These are phyloP conservation scores for Myripristis jacobus DNA, from an alignment of 2,797 vertebrate species.

Conservation along the genomic window DNA sequence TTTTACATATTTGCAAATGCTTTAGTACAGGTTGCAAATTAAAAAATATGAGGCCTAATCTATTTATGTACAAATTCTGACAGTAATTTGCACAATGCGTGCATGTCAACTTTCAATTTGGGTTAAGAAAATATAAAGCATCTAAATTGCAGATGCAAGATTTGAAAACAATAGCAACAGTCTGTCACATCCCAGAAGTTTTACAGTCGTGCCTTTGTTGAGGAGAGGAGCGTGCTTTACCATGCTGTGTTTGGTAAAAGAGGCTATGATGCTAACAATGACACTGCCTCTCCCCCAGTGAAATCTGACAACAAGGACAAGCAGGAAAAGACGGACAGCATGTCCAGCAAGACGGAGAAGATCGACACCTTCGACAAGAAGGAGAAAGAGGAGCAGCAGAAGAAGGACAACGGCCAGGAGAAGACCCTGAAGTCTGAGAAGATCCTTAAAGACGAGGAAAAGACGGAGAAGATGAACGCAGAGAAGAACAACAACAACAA, in stretches of 20 bases:
- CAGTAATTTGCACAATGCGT: too few species aligned
- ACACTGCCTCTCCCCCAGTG: slow-evolving; percentile 63
- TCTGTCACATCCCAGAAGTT: neutral
- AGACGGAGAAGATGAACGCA: slow-evolving; percentile 68
- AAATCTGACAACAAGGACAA: slow-evolving; percentile 83
- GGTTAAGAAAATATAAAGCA: neutral
- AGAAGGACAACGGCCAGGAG: slow-evolving; percentile 67
- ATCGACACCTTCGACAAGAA: slow-evolving; percentile 70
- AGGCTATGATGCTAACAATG: neutral
- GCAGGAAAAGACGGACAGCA: slow-evolving; percentile 75
- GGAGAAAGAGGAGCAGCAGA: slow-evolving; percentile 63
- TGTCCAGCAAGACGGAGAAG: slow-evolving; percentile 72
- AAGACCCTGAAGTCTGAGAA: slow-evolving; percentile 78
- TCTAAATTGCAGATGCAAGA: neutral
- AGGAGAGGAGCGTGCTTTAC: neutral
- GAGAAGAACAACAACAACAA: slow-evolving; percentile 79
- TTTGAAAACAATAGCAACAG: neutral
- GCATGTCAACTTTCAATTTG: neutral
- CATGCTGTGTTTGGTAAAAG: neutral
- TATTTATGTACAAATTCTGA: too few species aligned
- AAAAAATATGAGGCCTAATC: too few species aligned
- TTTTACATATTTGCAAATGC: too few species aligned
- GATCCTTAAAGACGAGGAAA: slow-evolving; percentile 78
- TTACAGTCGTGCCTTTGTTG: neutral
- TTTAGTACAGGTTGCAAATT: too few species aligned